Evolutionary conservation across 92 coral and sea anemone genomes (phyloP).

Genomic region (Epizoanthus stellaris): DNA sequence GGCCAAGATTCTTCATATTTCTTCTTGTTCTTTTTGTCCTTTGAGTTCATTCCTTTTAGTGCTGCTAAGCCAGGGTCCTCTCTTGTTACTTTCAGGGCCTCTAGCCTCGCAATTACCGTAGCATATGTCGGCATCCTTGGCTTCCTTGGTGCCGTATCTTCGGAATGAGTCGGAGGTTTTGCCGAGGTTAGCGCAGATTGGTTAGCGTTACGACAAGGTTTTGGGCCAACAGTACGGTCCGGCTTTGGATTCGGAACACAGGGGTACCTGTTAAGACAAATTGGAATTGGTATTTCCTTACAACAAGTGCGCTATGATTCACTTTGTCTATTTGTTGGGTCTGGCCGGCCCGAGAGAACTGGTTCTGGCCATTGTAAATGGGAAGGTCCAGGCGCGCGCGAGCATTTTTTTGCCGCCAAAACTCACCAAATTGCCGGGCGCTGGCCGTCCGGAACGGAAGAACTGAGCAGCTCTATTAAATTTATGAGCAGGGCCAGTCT

Average conservation of each 20-base stretch:
- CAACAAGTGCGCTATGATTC: no score
- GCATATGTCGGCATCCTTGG: neutral
- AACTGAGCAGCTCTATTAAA: no score
- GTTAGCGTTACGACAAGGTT: neutral
- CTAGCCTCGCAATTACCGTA: neutral
- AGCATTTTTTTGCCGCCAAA: no score
- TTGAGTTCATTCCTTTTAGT: constrained; percentile 17
- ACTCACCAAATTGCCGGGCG: no score
- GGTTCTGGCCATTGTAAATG: no score
- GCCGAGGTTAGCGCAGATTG: neutral
- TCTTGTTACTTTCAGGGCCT: neutral
- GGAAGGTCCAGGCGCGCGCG: no score
- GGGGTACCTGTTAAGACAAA: neutral
- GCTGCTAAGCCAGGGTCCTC: constrained; percentile 7
- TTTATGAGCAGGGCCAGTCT: no score
- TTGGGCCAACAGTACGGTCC: neutral
- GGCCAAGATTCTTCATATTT: constrained; percentile 58
- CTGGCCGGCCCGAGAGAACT: no score
- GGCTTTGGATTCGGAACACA: neutral
- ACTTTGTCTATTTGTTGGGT: no score
- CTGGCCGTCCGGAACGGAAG: no score
- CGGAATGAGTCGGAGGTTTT: neutral
- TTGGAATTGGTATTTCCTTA: neutral
- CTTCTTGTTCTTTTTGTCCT: neutral
- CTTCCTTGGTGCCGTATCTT: neutral